Evolutionary conservation across 2,888 invertebrate genomes (phyloP), one percentile per base, ranked within the genome.

Genomic region (Cerastis rubricosa): DNA sequence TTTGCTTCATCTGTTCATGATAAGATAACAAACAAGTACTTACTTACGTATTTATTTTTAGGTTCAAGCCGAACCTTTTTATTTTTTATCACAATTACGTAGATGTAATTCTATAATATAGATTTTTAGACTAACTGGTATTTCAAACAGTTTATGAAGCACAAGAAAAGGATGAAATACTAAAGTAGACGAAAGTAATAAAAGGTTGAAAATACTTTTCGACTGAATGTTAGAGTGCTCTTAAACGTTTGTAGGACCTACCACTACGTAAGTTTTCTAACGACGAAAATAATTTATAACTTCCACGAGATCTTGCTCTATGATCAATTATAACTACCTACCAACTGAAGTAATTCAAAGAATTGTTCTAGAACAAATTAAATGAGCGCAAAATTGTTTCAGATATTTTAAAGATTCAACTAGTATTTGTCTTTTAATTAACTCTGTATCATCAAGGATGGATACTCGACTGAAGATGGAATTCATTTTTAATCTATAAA

Each of bases 231-330:
- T 78, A 80, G 80, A 90, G 90, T 86, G 86, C 88, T 91, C 89
- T 90, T 85, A 88, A 89, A 89, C 87, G 87, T 90, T 89, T 87
- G 85, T 85, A 89, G 83, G 86, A 86, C 81, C 84, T 72, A 78
- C 85, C 83, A 87, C 84, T 86, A 78, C 73, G 85, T 87, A 90
- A 91, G 89, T 91, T 91, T 88, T 80, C 76, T 83, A 85, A 84
- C 85, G 82, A 80, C 86, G 87, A 89, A 89, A 86, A 80, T 80
- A 92, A 90, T 91, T 91, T 89, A 89, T 88, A 91, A 91, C 88
- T 89, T 90, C 70, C 83, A 88, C 77, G 81, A 89, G 83, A 85
- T 88, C 84, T 86, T 80, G 85, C 80, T 87, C 83, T 83, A 74
- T 87, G 84, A 88, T 91, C 86, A 90, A 90, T 90, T 91, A 89